Evolutionary conservation across 2,797 vertebrate species (phyloP), one percentile per base, ranked within the genome.

Genomic region (Sus cebifrons): DNA sequence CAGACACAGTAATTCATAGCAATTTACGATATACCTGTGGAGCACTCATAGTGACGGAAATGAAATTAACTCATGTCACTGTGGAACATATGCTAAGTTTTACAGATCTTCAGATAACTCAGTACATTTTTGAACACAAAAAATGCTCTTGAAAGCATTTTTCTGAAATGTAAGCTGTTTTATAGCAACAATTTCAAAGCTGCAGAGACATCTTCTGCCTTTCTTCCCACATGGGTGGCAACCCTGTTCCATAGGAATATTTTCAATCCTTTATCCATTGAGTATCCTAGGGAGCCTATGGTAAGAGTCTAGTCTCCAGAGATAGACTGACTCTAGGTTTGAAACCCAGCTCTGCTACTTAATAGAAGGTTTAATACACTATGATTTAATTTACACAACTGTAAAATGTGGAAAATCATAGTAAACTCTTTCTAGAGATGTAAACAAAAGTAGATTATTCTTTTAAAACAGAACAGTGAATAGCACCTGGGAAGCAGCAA

Each of bases 21-120:
- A 96, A 97, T 97, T 97, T 97, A 89, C 74, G 44, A 73, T 88
- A 56, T 94, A 96, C 96, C 96, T 96, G 93, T 81, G 93, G 75
- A 97, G 93, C 67, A 27, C 79, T 95, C 89, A 65, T 52, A 90
- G 82, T 21, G 84, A 92, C 21, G 25, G 94, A 98, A 97, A 96
- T 97, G 83, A 96, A 96, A 96, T 97, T 95, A 65, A 83, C 86
- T 96, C 29, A 4, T 71, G 81, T 78, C 86, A 91, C 68, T 95
- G 87, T 56, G 79, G 84, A 90, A n/a, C 49, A 88, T 70, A 90
- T 40, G 65, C 60, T 84, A 82, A 79, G 11, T 71, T 97, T 77
- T 90, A 92, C 94, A 95, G 70, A 96, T 96, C 29, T 96, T 88
- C 70, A 58, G 73, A 94, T 64, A 93, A 32, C 49, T 92, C 90